Evolutionary conservation across 1,140 invertebrate genomes (phyloP), one percentile per base, ranked within the genome.

Genomic region (Cherax quadricarinatus): DNA sequence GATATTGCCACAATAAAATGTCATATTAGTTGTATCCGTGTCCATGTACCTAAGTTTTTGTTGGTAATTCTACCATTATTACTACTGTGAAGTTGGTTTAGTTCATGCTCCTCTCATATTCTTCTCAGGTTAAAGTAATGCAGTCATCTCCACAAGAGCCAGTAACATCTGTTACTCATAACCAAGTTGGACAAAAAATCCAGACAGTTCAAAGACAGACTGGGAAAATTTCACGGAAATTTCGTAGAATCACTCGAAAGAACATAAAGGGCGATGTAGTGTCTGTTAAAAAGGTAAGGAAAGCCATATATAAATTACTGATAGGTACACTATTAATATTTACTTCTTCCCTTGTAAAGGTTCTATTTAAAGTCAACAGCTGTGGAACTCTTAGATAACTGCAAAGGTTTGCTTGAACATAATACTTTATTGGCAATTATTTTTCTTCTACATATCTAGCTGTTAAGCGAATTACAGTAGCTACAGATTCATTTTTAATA

Each of bases 231-330:
- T 53, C 81, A 7, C 88, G 88, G 12, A 89, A 89, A 89, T 89
- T 70, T 60, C 41, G 81, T 49, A 75, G 81, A 62, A 89, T 89
- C 60, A 89, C 81, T 53, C 79, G 88, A 21, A 89, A 83, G 48
- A 89, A 83, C 60, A 41, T 62, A 12, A 79, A 86, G 18, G 89
- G 79, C n/a, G 91, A 87, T 18, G 73, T 88, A 81, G 51, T 92
- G 9, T 92, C 94, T 94, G 1, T 87, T 0, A 92, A 87, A 73
- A 57, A 88, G 80, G 83, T 88, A 78, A 78, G 66, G n/a, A 49
- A 18, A 24, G 14, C 12, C 79, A 88, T 16, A 75, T 18, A 79
- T 62, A 73, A 53, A 75, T 88, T 57, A 10, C 53, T 41, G 30
- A 41, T 41, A 41, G 30, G 30, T 41, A 2, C 30, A 41, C 30